phyloP scores from a whole-genome alignment of 2,113 vertebrate genomes.

The Gracilinanus agilis region DNA sequence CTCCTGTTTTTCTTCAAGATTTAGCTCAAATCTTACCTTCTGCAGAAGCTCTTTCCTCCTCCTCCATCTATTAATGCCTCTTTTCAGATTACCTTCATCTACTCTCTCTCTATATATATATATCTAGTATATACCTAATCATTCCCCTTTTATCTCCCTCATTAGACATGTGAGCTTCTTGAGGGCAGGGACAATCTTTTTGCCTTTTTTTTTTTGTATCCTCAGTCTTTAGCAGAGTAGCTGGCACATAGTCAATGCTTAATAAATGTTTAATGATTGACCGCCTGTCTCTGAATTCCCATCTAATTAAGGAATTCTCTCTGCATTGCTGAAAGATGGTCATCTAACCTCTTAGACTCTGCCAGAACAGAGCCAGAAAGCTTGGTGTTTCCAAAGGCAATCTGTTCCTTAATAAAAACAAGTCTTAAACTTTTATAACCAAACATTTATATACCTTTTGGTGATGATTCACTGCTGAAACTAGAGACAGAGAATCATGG shows the following conservation, averaged over 20 bases:
- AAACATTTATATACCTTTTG: neutral
- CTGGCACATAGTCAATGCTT: neutral
- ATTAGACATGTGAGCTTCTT: neutral
- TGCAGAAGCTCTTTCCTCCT: neutral
- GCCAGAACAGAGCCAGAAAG: neutral
- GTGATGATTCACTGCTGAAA: neutral
- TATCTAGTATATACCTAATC: neutral
- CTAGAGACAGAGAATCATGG: neutral
- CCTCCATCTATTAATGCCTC: neutral
- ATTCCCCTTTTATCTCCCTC: neutral
- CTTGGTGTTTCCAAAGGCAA: neutral
- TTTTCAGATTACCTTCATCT: neutral
- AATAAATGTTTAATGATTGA: neutral
- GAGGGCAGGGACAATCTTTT: neutral
- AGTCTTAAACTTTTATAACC: neutral
- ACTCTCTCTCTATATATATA: too few species aligned
- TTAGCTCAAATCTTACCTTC: too few species aligned
- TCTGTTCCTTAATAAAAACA: neutral
- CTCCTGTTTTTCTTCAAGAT: neutral
- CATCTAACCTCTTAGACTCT: neutral
- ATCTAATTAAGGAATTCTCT: neutral
- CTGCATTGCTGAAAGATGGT: neutral
- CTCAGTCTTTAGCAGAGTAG: neutral
- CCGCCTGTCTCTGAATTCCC: neutral
- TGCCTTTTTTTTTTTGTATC: neutral